Conservation (phyloP, 2,797 vertebrate genomes). For the Dendrocincla fuliginosa region DNA sequence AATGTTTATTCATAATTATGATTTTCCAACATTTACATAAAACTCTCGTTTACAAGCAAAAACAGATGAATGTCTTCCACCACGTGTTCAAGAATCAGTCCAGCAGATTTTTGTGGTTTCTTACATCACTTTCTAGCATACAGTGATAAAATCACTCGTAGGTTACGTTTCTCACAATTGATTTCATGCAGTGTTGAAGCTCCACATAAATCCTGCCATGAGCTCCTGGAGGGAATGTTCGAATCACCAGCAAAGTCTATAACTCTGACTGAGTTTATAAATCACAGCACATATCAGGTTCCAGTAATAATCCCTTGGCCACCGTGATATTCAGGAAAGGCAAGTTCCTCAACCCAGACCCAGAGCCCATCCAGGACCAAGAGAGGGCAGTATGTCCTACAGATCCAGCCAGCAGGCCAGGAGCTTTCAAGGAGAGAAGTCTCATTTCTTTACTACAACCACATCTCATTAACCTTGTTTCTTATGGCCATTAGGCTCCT, state of each 20-base stretch:
- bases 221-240: not conserved
- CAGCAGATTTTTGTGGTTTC: not conserved
- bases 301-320: not conserved
- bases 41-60: not conserved
- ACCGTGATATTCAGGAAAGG: not conserved
- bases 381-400: conserved; percentile 43
- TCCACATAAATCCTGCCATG: not conserved
- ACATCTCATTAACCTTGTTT: not conserved
- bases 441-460: not conserved
- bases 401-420: not conserved
- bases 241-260: not conserved
- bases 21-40: not conserved
- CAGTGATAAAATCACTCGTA: not conserved
- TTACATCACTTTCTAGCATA: not conserved
- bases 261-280: not conserved
- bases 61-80: not conserved
- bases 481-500: not conserved
- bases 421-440: not conserved
- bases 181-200: not conserved
- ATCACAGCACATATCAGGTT: not conserved
- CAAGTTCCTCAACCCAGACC: not conserved
- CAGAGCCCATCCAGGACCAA: not conserved
- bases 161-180: not conserved
- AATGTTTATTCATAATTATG: not conserved
- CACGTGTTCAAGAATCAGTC: not conserved